Percentiles rank a stretch among this genome's conserved stretches.
Conservation (phyloP, 2,888 invertebrate genomes). For the Xanthorhoe designata region DNA sequence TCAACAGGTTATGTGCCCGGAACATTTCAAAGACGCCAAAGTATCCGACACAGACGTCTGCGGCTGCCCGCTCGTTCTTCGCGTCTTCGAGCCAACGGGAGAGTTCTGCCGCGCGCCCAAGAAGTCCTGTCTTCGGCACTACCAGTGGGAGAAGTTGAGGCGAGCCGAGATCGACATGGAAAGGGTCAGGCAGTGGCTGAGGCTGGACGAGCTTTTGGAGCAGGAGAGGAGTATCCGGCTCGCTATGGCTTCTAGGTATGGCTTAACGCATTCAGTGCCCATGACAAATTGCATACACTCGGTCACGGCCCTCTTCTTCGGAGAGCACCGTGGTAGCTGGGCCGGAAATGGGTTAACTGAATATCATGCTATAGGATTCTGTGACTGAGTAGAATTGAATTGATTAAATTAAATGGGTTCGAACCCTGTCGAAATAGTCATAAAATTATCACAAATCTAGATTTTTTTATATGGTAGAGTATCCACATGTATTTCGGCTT, state of each 20-base stretch:
- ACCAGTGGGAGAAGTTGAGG: constrained; percentile 97
- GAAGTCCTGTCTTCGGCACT: constrained; percentile 95
- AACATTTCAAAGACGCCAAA: constrained; percentile 97
- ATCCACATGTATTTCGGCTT: too few relatives aligned
- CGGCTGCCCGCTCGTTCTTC: constrained; percentile 94
- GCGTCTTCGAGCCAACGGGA: constrained; percentile 93
- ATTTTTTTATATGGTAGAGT: too few relatives aligned
- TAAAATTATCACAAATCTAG: too few relatives aligned
- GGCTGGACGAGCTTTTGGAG: constrained; percentile 96
- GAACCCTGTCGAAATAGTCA: too few relatives aligned
- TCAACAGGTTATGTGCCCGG: constrained; percentile 93
- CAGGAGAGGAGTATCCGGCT: constrained; percentile 95
- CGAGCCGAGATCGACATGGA: constrained; percentile 98
- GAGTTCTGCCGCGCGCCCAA: constrained; percentile 95
- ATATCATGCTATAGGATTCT: too few relatives aligned
- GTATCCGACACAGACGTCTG: constrained; percentile 95
- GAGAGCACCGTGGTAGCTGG: too few relatives aligned
- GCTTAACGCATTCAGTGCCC: too few relatives aligned
- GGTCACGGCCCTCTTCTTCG: too few relatives aligned
- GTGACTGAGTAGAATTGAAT: too few relatives aligned
- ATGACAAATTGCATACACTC: too few relatives aligned
- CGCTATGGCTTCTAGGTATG: constrained; percentile 85
- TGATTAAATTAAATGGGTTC: too few relatives aligned
- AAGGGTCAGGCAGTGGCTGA: constrained; percentile 95
- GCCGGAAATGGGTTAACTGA: too few relatives aligned